These are phyloP conservation scores for Ceyx erithaca DNA, from an alignment of 2,797 vertebrate species.

Conservation along the genomic window DNA sequence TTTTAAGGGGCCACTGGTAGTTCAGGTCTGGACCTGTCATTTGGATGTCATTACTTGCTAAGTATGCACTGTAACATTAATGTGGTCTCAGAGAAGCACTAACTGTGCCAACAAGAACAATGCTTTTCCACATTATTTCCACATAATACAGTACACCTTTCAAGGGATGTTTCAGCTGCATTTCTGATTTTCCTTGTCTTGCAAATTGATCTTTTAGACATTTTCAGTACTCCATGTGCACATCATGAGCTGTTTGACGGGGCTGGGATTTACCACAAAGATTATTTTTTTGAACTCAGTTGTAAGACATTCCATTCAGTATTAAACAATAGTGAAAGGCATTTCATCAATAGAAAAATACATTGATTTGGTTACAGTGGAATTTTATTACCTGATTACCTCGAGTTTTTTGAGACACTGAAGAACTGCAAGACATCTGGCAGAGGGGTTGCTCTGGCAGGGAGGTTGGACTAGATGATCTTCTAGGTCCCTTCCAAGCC, in stretches of 20 bases:
- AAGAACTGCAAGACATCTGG: not conserved
- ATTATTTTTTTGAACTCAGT: not conserved
- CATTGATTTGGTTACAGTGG: not conserved
- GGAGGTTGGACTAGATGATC: too few relatives aligned
- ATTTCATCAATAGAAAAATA: not conserved
- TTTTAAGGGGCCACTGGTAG: not conserved
- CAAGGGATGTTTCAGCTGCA: not conserved
- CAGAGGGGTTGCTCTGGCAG: too few relatives aligned
- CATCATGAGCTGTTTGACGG: not conserved
- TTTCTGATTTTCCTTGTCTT: not conserved
- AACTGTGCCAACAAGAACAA: accelerated
- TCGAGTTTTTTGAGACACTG: not conserved
- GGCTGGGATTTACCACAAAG: not conserved
- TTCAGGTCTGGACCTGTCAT: not conserved
- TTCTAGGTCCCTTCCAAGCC: too few relatives aligned
- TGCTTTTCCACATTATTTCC: not conserved
- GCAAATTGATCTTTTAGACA: not conserved
- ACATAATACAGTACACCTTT: not conserved
- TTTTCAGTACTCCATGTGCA: not conserved
- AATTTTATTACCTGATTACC: not conserved
- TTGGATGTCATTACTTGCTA: not conserved
- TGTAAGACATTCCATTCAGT: not conserved
- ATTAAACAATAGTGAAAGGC: not conserved
- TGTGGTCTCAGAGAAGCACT: not conserved
- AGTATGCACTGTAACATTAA: not conserved